phyloP scores from a whole-genome alignment of 2,797 vertebrate genomes.

The Enteromius mattozi region DNA sequence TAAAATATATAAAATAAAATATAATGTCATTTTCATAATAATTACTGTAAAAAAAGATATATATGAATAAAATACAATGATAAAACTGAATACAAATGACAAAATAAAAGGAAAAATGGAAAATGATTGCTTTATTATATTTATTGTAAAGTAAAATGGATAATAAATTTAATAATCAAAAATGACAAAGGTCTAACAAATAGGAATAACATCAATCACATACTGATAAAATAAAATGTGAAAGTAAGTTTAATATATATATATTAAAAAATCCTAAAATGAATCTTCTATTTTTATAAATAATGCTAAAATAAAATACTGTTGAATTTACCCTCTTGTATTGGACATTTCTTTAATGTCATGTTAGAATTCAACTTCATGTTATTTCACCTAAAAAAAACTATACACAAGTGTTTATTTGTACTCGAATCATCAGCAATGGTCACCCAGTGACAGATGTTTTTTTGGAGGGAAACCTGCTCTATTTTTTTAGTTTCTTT shows the following conservation, averaged over 20 bases:
- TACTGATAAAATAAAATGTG: not conserved
- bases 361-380: not conserved
- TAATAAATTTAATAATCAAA: not conserved
- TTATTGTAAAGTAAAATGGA: not conserved
- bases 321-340: not conserved
- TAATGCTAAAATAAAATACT: not conserved
- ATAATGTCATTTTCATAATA: not conserved
- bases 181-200: not conserved
- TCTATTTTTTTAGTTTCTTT: slow-evolving; percentile 27
- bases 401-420: not conserved
- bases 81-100: not conserved
- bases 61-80: not conserved
- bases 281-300: not conserved
- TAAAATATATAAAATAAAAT: not conserved
- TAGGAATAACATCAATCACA: not conserved
- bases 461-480: slow-evolving; percentile 65
- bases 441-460: slow-evolving; percentile 58
- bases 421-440: slow-evolving; percentile 14
- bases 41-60: not conserved
- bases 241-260: too few species aligned
- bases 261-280: not conserved
- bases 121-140: not conserved
- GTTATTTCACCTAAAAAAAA: not conserved
- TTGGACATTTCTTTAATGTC: not conserved
- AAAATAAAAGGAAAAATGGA: not conserved